phyloP scores from a whole-genome alignment of 2,797 vertebrate species.

The Phylloscopus collybita region DNA sequence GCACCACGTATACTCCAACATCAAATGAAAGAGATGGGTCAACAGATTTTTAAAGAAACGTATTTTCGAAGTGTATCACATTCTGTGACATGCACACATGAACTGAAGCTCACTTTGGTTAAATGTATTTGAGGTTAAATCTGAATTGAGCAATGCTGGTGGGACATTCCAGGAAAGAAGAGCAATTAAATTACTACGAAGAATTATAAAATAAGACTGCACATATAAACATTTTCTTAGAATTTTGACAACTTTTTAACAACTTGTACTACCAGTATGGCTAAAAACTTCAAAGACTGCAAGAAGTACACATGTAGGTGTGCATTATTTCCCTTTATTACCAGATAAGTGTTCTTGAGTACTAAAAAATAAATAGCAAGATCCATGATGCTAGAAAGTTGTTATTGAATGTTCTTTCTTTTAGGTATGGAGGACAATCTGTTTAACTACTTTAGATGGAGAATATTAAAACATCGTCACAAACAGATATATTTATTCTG shows the following conservation, averaged over 20 bases:
- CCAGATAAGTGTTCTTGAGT: neutral
- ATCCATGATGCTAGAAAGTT: neutral
- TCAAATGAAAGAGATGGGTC: neutral
- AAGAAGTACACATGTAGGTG: neutral
- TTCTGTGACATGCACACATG: neutral
- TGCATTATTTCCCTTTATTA: neutral
- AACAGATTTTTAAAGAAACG: neutral
- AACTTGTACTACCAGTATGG: neutral
- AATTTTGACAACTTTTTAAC: neutral
- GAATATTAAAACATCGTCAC: rapidly evolving
- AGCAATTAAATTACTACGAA: neutral
- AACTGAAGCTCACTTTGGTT: neutral
- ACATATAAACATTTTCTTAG: neutral
- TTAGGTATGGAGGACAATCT: rapidly evolving
- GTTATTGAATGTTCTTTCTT: neutral
- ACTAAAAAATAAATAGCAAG: neutral
- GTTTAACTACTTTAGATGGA: neutral
- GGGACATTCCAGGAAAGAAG: neutral
- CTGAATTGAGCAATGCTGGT: neutral
- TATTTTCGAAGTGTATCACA: neutral
- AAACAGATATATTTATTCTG: neutral
- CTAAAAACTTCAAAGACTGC: neutral
- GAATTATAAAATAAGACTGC: neutral
- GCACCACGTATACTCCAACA: rapidly evolving
- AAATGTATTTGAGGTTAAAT: neutral